phyloP scores from a whole-genome alignment of 2,113 vertebrate genomes.

The Leucoraja erinaceus region DNA sequence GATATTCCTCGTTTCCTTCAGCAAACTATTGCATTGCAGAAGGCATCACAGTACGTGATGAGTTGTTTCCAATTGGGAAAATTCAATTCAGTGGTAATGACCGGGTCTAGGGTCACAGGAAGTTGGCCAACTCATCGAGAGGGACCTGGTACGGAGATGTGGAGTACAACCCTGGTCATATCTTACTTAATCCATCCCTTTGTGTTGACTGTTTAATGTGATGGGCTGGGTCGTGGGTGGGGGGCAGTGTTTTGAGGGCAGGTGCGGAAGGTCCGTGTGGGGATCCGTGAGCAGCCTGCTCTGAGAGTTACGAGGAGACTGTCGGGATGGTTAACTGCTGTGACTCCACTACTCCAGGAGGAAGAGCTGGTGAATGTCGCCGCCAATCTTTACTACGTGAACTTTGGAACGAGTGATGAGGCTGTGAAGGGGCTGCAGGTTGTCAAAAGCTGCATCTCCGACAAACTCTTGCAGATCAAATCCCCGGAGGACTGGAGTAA shows the following conservation, averaged over 20 bases:
- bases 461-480: slow-evolving; percentile 68
- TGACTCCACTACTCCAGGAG: slow-evolving; percentile 58
- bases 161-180: too few relatives aligned
- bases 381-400: slow-evolving; percentile 76
- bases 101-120: too few relatives aligned
- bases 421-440: slow-evolving; percentile 58
- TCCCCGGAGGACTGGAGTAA: slow-evolving; percentile 72
- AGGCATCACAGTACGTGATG: too few relatives aligned
- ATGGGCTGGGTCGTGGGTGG: background rate
- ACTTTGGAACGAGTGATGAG: slow-evolving; percentile 56
- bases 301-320: too few relatives aligned
- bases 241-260: background rate
- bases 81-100: too few relatives aligned
- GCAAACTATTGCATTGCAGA: background rate
- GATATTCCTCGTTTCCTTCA: background rate
- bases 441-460: slow-evolving; percentile 70
- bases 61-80: too few relatives aligned
- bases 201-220: background rate
- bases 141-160: too few relatives aligned
- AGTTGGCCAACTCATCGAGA: too few relatives aligned
- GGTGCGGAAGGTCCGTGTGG: background rate
- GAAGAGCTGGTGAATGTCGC: slow-evolving; percentile 70
- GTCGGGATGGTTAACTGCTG: background rate
- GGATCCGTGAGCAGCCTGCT: background rate
- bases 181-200: background rate